These are phyloP conservation scores for Poecile atricapillus DNA, from an alignment of 2,113 vertebrate species.

Conservation along the genomic window DNA sequence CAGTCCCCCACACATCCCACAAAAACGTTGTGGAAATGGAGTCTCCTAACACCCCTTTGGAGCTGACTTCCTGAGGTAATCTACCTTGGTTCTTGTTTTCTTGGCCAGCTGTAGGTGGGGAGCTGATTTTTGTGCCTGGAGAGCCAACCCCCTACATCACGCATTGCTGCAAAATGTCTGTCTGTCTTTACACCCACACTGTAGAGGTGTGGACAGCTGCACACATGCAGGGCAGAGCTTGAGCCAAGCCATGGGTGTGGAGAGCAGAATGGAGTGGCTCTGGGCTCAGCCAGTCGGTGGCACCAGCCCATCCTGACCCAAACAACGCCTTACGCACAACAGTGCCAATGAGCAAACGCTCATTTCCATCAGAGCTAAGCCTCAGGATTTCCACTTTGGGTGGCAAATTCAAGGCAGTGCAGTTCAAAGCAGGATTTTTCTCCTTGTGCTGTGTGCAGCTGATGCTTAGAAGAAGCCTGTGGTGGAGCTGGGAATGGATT, in stretches of 20 bases:
- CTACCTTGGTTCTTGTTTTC: neutral
- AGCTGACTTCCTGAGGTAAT: neutral
- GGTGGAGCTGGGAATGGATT: neutral
- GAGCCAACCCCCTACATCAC: accelerated
- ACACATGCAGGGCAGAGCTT: neutral
- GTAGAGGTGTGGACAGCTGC: neutral
- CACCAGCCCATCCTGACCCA: neutral
- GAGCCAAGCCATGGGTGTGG: neutral
- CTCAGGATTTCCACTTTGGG: neutral
- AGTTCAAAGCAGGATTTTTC: neutral
- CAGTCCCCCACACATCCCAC: neutral
- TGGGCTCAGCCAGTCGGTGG: neutral
- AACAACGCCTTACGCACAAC: accelerated
- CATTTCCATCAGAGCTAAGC: neutral
- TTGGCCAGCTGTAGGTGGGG: neutral
- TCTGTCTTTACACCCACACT: accelerated
- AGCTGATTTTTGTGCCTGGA: neutral
- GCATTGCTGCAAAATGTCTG: accelerated
- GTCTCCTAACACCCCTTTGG: neutral
- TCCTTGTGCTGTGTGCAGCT: neutral
- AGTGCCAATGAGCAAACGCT: neutral
- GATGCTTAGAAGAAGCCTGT: neutral
- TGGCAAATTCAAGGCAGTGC: neutral
- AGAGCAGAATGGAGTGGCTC: neutral
- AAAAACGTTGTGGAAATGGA: neutral